Evolutionary conservation across 1,140 invertebrate genomes (phyloP).

Genomic region (Sinonovacula constricta): DNA sequence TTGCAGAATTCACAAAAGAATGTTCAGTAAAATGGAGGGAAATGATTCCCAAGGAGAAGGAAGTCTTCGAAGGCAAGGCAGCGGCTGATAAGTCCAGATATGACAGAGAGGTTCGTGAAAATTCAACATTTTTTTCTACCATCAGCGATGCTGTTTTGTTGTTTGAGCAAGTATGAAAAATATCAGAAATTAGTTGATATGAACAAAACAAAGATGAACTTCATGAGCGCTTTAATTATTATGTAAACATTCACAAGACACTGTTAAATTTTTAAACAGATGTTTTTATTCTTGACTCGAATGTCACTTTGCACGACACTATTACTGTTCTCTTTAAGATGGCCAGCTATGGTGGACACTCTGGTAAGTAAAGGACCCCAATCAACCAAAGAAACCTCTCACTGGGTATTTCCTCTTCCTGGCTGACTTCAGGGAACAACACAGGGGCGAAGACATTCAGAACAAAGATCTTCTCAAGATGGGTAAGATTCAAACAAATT

Average conservation of each 20-base stretch:
- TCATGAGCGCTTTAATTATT: too few relatives aligned
- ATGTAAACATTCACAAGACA: too few relatives aligned
- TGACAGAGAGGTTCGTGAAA: slow-evolving; percentile 68
- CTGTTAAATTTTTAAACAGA: too few relatives aligned
- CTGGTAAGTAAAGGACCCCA: slow-evolving; percentile 90
- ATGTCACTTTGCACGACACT: too few relatives aligned
- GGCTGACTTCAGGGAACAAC: slow-evolving; percentile 90
- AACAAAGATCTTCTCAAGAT: slow-evolving; percentile 81
- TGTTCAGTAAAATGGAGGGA: slow-evolving; percentile 73
- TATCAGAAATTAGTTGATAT: too few relatives aligned
- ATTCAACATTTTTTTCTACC: too few relatives aligned
- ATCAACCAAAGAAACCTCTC: slow-evolving; percentile 92
- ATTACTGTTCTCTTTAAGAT: too few relatives aligned
- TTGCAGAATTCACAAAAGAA: slow-evolving; percentile 77
- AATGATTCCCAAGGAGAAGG: slow-evolving; percentile 61
- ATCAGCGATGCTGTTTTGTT: too few relatives aligned
- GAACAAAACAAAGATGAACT: too few relatives aligned
- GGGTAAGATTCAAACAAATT: slow-evolving; percentile 66
- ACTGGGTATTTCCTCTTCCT: slow-evolving; percentile 97
- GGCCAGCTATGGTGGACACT: slow-evolving; percentile 78
- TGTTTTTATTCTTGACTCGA: too few relatives aligned
- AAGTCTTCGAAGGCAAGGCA: slow-evolving; percentile 67
- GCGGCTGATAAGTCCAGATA: slow-evolving; percentile 74
- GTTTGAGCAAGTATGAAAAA: too few relatives aligned
- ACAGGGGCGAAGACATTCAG: slow-evolving; percentile 82